Evolutionary conservation across 2,888 invertebrate species (phyloP).

Genomic region (Agrochola lychnidis): DNA sequence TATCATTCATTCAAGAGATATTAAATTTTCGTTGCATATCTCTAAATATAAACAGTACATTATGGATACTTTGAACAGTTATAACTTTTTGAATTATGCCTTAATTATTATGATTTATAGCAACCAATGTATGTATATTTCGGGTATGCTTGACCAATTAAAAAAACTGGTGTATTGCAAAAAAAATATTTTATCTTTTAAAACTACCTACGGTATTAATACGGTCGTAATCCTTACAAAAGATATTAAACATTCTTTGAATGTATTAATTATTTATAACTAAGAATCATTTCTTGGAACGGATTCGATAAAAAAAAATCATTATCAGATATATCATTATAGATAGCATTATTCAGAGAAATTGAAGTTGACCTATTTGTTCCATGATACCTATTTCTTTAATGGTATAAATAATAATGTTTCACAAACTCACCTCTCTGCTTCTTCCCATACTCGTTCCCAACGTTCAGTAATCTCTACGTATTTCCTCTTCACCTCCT

Average conservation of each 20-base stretch:
- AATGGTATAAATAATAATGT: neutral
- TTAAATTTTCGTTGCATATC: neutral
- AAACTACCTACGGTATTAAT: neutral
- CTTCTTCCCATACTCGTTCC: constrained; percentile 95
- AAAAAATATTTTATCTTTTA: constrained; percentile 2
- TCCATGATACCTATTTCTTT: neutral
- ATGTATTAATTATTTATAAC: neutral
- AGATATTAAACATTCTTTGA: constrained; percentile 20
- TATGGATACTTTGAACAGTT: too few relatives aligned
- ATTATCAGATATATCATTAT: constrained; percentile 39
- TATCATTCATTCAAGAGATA: too few relatives aligned
- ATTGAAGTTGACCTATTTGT: neutral
- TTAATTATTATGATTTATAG: too few relatives aligned
- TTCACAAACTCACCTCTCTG: constrained; percentile 92
- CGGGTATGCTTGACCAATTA: too few relatives aligned
- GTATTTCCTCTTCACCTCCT: constrained; percentile 94
- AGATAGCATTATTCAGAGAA: neutral
- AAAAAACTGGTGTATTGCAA: neutral
- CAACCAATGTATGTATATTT: neutral
- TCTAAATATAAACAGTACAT: neutral
- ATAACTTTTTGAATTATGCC: too few relatives aligned
- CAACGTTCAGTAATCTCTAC: constrained; percentile 94
- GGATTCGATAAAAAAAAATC: constrained; percentile 4
- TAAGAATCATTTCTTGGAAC: constrained; percentile 18
- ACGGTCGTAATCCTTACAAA: constrained; percentile 13